These are phyloP conservation scores for Calameuta filiformis DNA, from an alignment of 2,888 invertebrate genomes.

Conservation along the genomic window DNA sequence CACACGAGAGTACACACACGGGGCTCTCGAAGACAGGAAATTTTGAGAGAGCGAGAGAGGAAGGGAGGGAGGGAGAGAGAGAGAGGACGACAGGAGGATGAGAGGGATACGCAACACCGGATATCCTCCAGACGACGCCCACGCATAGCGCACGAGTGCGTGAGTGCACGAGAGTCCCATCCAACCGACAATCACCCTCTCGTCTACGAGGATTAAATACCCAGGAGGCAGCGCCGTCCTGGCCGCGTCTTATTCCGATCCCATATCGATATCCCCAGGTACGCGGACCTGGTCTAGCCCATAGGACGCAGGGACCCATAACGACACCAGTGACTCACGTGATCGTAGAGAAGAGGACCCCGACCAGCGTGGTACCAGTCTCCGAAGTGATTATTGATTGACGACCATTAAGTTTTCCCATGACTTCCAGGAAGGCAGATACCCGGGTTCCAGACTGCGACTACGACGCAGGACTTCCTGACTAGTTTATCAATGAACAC, in stretches of 20 bases:
- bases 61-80: constrained; percentile 17
- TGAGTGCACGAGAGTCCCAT: constrained; percentile 23
- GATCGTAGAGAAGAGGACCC: neutral
- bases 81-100: constrained; percentile 10
- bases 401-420: neutral
- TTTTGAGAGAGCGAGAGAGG: constrained; percentile 1
- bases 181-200: constrained; percentile 21
- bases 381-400: neutral
- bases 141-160: constrained; percentile 36
- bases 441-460: neutral
- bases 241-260: constrained; percentile 10
- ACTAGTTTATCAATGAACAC: constrained; percentile 49
- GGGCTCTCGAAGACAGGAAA: neutral
- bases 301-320: too few relatives aligned
- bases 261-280: neutral
- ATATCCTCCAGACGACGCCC: constrained; percentile 60
- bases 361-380: neutral
- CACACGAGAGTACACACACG: neutral
- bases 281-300: neutral
- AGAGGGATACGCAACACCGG: constrained; percentile 57
- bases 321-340: too few relatives aligned
- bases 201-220: neutral
- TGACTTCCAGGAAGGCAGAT: neutral
- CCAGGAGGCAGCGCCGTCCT: neutral
- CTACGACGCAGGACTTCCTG: constrained; percentile 6